Percentiles rank a stretch among this genome's conserved stretches.
Conservation (phyloP, 1,140 invertebrate genomes). For the Pentalonia nigronervosa region DNA sequence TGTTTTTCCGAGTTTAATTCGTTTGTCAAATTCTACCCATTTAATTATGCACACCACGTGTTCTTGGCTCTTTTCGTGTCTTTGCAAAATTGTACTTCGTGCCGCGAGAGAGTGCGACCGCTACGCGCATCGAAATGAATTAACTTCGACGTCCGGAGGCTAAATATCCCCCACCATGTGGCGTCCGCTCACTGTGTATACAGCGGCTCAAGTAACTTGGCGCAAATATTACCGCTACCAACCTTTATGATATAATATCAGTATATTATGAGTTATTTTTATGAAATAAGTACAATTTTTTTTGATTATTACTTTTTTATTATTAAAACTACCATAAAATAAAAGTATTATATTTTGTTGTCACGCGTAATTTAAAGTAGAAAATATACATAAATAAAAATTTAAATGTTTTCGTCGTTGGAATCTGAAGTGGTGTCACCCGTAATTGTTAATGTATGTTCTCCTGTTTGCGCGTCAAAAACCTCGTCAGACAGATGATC, state of each 20-base stretch:
- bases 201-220: not conserved
- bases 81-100: constrained; percentile 34
- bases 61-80: constrained; percentile 21
- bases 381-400: no score
- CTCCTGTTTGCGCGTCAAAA: no score
- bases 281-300: not conserved
- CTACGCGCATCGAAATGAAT: not conserved
- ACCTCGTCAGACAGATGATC: no score
- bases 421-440: no score
- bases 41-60: constrained; percentile 5
- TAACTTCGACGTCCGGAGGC: not conserved
- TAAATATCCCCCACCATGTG: not conserved
- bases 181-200: not conserved
- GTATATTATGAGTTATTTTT: not conserved
- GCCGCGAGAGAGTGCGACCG: no score
- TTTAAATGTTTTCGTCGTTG: no score
- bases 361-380: no score
- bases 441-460: no score
- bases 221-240: not conserved
- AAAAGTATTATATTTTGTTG: not conserved
- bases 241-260: not conserved
- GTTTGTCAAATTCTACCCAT: constrained; percentile 19
- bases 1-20: not conserved
- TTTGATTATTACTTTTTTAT: not conserved
- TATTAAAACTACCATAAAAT: not conserved